phyloP scores from a whole-genome alignment of 2,888 invertebrate genomes.

The Neoaliturus tenellus region DNA sequence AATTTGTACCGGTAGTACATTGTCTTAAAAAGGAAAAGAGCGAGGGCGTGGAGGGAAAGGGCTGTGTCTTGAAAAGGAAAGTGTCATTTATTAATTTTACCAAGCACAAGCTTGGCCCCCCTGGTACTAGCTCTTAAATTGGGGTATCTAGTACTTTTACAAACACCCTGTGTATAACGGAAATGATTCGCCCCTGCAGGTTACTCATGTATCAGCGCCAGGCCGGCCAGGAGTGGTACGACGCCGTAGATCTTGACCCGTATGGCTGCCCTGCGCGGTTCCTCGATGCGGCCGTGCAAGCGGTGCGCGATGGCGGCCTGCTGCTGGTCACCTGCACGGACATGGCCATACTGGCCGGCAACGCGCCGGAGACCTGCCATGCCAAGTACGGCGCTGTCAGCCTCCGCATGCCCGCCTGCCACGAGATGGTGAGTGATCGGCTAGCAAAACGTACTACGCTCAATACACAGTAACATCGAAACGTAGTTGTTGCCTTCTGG shows the following conservation, averaged over 20 bases:
- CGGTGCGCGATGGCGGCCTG: constrained; percentile 88
- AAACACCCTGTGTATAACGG: constrained; percentile 62
- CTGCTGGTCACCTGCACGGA: constrained; percentile 98
- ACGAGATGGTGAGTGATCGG: constrained; percentile 87
- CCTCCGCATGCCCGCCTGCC: constrained; percentile 89
- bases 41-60: too few relatives aligned
- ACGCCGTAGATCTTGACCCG: constrained; percentile 97
- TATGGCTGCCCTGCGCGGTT: constrained; percentile 97
- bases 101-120: too few relatives aligned
- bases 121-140: too few relatives aligned
- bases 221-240: constrained; percentile 80
- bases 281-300: constrained; percentile 92
- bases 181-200: constrained; percentile 76
- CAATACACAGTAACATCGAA: too few relatives aligned
- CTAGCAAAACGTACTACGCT: too few relatives aligned
- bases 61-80: too few relatives aligned
- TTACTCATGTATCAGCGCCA: constrained; percentile 90
- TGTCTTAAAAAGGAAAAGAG: too few relatives aligned
- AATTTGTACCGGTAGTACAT: too few relatives aligned
- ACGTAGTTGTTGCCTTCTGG: too few relatives aligned
- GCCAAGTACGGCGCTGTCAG: constrained; percentile 96
- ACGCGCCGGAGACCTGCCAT: constrained; percentile 94
- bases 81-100: too few relatives aligned
- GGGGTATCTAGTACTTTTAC: background rate
- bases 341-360: constrained; percentile 97